These are phyloP conservation scores for Phyllotis vaccarum DNA, from an alignment of 2,797 vertebrate genomes.

Conservation along the genomic window DNA sequence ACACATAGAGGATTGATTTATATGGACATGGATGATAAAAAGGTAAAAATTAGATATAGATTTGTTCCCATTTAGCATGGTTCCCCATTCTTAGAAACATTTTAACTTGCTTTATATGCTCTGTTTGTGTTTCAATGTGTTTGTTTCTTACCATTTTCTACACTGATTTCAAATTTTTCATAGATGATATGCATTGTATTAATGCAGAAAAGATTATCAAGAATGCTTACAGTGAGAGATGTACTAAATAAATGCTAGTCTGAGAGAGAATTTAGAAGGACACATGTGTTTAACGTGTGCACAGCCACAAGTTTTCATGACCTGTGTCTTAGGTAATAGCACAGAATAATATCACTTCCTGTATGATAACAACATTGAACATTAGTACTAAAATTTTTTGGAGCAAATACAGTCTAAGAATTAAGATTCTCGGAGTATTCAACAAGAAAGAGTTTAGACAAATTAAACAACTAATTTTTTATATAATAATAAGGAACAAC, in stretches of 20 bases:
- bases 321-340: not conserved
- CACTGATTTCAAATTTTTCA: not conserved
- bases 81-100: not conserved
- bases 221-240: not conserved
- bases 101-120: not conserved
- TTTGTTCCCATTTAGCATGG: too few relatives aligned
- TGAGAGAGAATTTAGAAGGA: not conserved
- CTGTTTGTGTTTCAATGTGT: not conserved
- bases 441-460: not conserved
- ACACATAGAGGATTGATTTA: not conserved
- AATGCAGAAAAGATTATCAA: not conserved
- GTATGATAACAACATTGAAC: not conserved
- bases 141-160: not conserved
- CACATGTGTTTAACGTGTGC: fast-evolving
- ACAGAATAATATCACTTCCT: not conserved
- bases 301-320: not conserved
- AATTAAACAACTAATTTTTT: not conserved
- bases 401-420: not conserved
- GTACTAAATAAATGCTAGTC: not conserved
- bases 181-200: not conserved
- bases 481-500: not conserved
- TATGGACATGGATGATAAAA: not conserved
- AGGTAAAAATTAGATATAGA: not conserved
- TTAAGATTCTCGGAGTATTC: not conserved
- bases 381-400: fast-evolving